Evolutionary conservation across 2,888 invertebrate species (phyloP).

Genomic region (Ophion slaviceki): DNA sequence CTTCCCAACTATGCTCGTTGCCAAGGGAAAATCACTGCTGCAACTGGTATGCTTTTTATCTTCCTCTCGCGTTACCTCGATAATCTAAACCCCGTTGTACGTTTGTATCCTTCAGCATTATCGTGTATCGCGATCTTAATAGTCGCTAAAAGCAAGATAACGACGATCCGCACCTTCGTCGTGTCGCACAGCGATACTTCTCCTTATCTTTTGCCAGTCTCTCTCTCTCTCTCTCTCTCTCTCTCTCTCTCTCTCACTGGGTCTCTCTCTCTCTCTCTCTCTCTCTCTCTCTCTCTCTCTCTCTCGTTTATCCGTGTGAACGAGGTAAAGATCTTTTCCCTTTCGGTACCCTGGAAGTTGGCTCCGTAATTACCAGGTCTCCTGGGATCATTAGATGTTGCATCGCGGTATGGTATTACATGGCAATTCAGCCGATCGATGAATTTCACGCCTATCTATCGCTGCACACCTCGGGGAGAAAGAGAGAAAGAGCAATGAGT

Average conservation of each 20-base stretch:
- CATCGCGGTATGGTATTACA: background rate
- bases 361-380: constrained; percentile 46
- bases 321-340: constrained; percentile 44
- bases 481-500: background rate
- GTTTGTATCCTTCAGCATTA: constrained; percentile 48
- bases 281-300: constrained; percentile 1
- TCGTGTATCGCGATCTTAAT: constrained; percentile 62
- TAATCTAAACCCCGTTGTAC: constrained; percentile 24
- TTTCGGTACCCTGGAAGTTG: constrained; percentile 26
- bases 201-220: constrained; percentile 8
- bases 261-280: background rate
- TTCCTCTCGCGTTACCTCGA: constrained; percentile 33
- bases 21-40: constrained; percentile 43
- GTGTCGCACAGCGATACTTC: constrained; percentile 30
- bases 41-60: constrained; percentile 41
- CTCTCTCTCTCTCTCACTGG: background rate
- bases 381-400: constrained; percentile 26
- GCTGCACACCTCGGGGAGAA: background rate
- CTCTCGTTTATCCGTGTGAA: constrained; percentile 30
- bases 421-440: constrained; percentile 11
- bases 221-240: constrained; percentile 23
- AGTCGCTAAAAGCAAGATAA: constrained; percentile 62
- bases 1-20: constrained; percentile 18
- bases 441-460: constrained; percentile 18
- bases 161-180: constrained; percentile 47